Base-by-base conservation (phyloP, 2,113 vertebrate species). In the Craseonycteris thonglongyai region DNA sequence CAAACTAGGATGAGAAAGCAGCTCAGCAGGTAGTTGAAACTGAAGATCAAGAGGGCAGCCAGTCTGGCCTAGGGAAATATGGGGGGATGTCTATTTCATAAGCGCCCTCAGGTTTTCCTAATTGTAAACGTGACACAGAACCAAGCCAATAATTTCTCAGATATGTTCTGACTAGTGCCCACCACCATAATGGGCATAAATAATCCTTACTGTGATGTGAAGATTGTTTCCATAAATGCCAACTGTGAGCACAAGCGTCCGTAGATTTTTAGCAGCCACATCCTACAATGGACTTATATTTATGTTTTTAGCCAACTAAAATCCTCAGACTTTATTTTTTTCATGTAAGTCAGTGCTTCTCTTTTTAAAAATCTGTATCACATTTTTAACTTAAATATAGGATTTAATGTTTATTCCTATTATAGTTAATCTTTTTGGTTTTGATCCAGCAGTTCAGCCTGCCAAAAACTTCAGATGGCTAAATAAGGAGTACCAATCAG, bases 361-460 rank as follows among this genome's bases (percentile, higher is more conserved):
- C 87, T 93, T 91, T 80, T 78, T 91, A 13, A 28, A 81, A 81
- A 93, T 96, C 92, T 78, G 88, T 94, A 94, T 92, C 94, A 96
- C 63, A 93, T 89, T 93, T 94, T 92, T 9, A 93, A 94, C 81
- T 97, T 97, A 97, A 96, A 95, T 96, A 92, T 94, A 96, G 94
- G 71, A 58, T 92, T 88, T 95, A 92, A 92, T 96, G 95, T 95
- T 96, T 97, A 96, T 96, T 96, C 76, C 92, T 92, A 92, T 95
- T 95, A 93, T 93, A 94, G 80, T 96, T 96, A 94, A 97, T 97
- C 94, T 93, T 93, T 91, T 68, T 96, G 96, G 94, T 96, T 95
- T 95, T 21, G 88, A 72, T 90, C 96, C 96, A 97, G 95, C 49
- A 69, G 85, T 78, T 74, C 51, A 58, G 92, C 85, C 88, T 97